Evolutionary conservation across 2,113 vertebrate genomes (phyloP).

Genomic region (Mionectes macconnelli): DNA sequence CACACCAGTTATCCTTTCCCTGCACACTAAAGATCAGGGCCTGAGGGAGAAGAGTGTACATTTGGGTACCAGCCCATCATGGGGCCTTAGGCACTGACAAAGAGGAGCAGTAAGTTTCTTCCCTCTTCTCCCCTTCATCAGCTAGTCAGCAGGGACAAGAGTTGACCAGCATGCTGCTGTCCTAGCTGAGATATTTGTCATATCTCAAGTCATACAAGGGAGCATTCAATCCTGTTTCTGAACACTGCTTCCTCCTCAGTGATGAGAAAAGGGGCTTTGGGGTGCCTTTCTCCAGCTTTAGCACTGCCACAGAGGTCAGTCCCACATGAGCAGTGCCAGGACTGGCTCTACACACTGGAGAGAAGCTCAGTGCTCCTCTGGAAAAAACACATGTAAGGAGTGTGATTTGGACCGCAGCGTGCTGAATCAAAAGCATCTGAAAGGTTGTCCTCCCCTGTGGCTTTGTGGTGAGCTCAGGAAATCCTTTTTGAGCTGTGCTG

Average conservation of each 20-base stretch:
- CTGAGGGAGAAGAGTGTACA: not conserved
- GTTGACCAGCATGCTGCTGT: not conserved
- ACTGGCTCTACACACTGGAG: not conserved
- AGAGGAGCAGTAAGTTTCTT: not conserved
- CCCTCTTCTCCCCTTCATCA: not conserved
- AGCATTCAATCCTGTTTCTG: not conserved
- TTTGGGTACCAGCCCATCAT: not conserved
- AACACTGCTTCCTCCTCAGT: not conserved
- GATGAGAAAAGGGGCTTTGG: not conserved
- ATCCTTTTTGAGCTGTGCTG: not conserved
- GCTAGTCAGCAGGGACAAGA: not conserved
- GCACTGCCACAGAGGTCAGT: not conserved
- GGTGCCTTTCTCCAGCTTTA: not conserved
- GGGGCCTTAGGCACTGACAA: not conserved
- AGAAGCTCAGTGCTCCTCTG: not conserved
- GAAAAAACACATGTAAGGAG: not conserved
- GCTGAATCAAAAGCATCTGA: conserved; percentile 36
- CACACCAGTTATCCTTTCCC: not conserved
- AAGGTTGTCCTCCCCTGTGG: not conserved
- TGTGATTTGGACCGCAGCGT: not conserved
- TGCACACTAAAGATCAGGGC: not conserved
- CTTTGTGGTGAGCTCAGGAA: not conserved
- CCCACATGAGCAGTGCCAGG: no score
- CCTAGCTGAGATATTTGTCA: not conserved
- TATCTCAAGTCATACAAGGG: not conserved